Evolutionary conservation across 2,113 vertebrate species (phyloP).

Genomic region (human (Homo sapiens)): DNA sequence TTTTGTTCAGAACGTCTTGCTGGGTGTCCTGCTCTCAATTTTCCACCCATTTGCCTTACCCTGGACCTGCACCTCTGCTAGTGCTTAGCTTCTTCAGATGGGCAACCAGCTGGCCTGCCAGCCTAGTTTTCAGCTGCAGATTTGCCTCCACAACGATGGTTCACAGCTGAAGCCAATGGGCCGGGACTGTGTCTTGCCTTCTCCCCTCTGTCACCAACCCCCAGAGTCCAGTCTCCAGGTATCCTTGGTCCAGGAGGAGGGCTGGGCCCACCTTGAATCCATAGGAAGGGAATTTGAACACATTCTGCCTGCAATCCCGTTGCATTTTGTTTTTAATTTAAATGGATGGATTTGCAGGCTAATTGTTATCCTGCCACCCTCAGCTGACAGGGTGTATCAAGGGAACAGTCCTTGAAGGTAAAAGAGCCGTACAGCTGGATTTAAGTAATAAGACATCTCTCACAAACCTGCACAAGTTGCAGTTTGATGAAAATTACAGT

Average conservation of each 20-base stretch:
- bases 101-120: neutral
- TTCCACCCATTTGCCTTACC: fast-evolving
- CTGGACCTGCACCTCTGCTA: neutral
- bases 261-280: neutral
- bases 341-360: conserved; percentile 17
- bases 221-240: neutral
- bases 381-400: neutral
- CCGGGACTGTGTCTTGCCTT: neutral
- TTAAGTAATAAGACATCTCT: conserved; percentile 47
- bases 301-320: neutral
- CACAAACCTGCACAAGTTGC: conserved; percentile 62
- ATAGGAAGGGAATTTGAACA: neutral
- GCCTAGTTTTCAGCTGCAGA: neutral
- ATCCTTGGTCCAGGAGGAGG: neutral
- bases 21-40: neutral
- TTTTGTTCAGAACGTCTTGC: neutral
- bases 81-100: neutral
- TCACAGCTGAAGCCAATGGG: neutral
- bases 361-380: conserved; percentile 31
- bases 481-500: conserved; percentile 52
- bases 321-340: neutral
- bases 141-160: neutral
- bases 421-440: conserved; percentile 7
- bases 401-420: neutral
- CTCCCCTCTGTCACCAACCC: neutral